A percentile compares a stretch with the other conserved stretches of the same genome.
phyloP scores from a whole-genome alignment of 2,888 invertebrate species.

The Eulithis testata region DNA sequence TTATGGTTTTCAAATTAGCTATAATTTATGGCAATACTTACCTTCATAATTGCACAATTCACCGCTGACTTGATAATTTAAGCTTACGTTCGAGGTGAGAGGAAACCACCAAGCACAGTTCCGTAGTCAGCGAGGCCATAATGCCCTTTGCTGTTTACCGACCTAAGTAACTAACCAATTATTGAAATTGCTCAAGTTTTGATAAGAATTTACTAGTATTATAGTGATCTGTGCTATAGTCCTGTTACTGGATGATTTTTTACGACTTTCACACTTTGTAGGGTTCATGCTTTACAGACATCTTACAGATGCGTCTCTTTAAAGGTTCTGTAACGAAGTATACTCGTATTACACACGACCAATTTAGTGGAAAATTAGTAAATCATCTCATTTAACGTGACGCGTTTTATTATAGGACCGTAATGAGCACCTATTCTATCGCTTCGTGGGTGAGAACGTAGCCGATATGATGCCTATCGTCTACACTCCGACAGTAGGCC shows the following conservation, averaged over 20 bases:
- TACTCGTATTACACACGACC: too few species aligned
- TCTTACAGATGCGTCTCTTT: not conserved
- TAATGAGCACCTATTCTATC: conserved; percentile 98
- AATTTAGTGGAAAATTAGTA: too few species aligned
- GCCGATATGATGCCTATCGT: conserved; percentile 98
- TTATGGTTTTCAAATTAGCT: not conserved
- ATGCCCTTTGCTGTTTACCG: conserved; percentile 36
- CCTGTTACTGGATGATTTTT: not conserved
- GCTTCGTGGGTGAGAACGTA: conserved; percentile 94
- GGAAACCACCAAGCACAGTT: conserved; percentile 48
- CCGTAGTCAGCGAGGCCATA: conserved; percentile 38
- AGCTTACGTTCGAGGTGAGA: conserved; percentile 39
- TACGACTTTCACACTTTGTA: not conserved
- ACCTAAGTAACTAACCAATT: conserved; percentile 23
- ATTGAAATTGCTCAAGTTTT: conserved; percentile 6
- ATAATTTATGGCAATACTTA: not conserved
- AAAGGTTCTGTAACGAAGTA: too few species aligned
- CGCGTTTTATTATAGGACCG: conserved; percentile 87
- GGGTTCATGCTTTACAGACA: not conserved
- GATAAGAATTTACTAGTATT: not conserved
- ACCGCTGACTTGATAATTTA: not conserved
- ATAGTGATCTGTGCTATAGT: too few species aligned
- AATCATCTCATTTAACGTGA: too few species aligned
- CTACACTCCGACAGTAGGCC: conserved; percentile 99
- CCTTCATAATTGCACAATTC: conserved; percentile 16